A percentile compares a stretch with the other conserved stretches of the same genome.
Conservation (phyloP, 2,113 vertebrate genomes). For the Arvicanthis niloticus region DNA sequence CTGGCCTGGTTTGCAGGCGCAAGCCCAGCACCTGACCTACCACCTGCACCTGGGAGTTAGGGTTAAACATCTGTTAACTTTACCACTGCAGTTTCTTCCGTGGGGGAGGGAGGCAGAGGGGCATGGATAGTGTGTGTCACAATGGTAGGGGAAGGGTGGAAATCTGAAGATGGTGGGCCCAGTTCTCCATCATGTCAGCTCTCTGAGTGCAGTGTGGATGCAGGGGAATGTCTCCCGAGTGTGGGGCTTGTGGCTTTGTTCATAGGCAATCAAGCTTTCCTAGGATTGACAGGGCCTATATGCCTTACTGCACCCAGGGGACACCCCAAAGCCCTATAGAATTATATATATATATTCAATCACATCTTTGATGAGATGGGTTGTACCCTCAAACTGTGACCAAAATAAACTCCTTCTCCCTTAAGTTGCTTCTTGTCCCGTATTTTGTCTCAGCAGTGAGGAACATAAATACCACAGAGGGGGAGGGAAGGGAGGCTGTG, state of each 20-base stretch:
- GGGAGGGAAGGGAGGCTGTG: not conserved
- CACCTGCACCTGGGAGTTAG: not conserved
- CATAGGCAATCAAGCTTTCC: too few relatives aligned
- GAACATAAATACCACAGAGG: not conserved
- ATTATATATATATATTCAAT: not conserved
- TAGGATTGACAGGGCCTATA: not conserved
- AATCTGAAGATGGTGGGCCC: not conserved
- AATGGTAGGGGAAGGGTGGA: not conserved
- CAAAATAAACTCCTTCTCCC: not conserved
- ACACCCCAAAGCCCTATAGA: not conserved
- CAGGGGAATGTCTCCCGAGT: too few relatives aligned
- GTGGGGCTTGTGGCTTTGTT: not conserved
- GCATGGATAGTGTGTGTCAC: not conserved
- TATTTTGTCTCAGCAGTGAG: not conserved
- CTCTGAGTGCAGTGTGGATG: not conserved
- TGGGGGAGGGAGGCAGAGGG: not conserved
- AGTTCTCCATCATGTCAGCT: not conserved
- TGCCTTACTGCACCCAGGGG: not conserved
- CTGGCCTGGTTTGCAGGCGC: not conserved
- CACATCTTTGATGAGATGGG: not conserved
- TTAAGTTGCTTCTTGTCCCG: not conserved
- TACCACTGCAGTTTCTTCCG: accelerated
- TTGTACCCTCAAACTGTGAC: not conserved
- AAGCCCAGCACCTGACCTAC: not conserved
- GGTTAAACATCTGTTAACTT: not conserved